A percentile compares a stretch with the other conserved stretches of the same genome.
Evolutionary conservation across 2,888 invertebrate species (phyloP).

Genomic region (Cerastis leucographa): DNA sequence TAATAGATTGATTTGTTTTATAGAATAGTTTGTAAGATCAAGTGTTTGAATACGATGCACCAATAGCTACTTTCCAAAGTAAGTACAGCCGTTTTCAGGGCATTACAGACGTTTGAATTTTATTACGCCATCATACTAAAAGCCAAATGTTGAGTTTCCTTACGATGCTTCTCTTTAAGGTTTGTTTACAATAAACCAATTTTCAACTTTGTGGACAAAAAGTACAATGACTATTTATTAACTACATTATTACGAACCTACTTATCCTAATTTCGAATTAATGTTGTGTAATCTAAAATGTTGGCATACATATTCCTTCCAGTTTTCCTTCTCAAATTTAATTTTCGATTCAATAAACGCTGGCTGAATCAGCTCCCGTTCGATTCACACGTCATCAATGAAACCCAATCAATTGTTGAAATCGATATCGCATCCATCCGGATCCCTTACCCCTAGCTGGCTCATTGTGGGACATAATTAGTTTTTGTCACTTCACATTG

Average conservation of each 20-base stretch:
- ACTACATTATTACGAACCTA: slow-evolving; percentile 7
- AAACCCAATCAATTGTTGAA: slow-evolving; percentile 70
- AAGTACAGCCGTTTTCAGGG: slow-evolving; percentile 34
- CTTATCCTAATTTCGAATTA: background rate
- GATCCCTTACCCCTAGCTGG: slow-evolving; percentile 78
- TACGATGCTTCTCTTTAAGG: slow-evolving; percentile 50
- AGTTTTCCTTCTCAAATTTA: slow-evolving; percentile 11
- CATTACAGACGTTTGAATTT: slow-evolving; percentile 47
- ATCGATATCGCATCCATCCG: slow-evolving; percentile 79
- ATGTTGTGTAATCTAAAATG: background rate
- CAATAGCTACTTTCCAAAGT: background rate
- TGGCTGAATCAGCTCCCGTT: slow-evolving; percentile 47
- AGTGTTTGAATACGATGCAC: slow-evolving; percentile 7
- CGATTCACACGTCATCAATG: slow-evolving; percentile 56
- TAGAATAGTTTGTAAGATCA: background rate
- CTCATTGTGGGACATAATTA: slow-evolving; percentile 89
- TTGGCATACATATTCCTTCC: background rate
- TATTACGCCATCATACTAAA: slow-evolving; percentile 55
- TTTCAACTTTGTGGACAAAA: slow-evolving; percentile 39
- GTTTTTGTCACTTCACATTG: slow-evolving; percentile 90
- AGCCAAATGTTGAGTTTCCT: slow-evolving; percentile 40
- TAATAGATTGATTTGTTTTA: too few species aligned
- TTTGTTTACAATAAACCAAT: slow-evolving; percentile 36
- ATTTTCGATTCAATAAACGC: slow-evolving; percentile 39
- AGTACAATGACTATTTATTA: slow-evolving; percentile 25